Evolutionary conservation across 2,888 invertebrate genomes (phyloP), one percentile per base, ranked within the genome.

Genomic region (Tenthredo distinguenda): DNA sequence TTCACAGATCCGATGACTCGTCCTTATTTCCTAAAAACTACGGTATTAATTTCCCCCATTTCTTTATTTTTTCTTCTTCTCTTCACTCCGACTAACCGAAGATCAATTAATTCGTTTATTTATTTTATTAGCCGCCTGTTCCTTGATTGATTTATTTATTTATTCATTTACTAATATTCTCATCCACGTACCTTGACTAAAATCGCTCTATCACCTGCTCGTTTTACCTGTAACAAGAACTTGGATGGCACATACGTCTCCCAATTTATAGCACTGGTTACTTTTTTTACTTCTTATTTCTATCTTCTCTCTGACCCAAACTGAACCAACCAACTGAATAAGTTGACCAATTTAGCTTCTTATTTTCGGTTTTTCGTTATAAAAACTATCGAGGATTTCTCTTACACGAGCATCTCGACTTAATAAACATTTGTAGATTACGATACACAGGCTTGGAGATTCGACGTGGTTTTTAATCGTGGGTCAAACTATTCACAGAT

Each of bases 41-140:
- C 37, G 37, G 62, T 37, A 37, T 81, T 40, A 21, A 81, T 62
- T 81, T 62, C 15, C 62, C 43, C 18, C 10, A 7, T 26, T 74
- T 26, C 4, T 4, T 40, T n/a, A 21, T 68, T 68, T 68, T 18
- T 21, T n/a, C n/a, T 34, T 43, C 18, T 26, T 43, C 26, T 55
- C 7, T 2, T 0, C n/a, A 10, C 7, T 55, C 10, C 50, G n/a
- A 47, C 47, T 9, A 50, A 26, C 50, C 2, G 77, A n/a, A 21
- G 21, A 62, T 81, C 79, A 50, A 81, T 62, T 81, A 62, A 62
- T 62, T 81, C 34, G 79, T 81, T 81, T 81, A 62, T 58, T 81
- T 81, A 81, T 81, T 81, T 81, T 62, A 81, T 62, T 58, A 7
- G 1, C n/a, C 21, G 26, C 18, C 26, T 26, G 21, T 81, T 37